Percentiles rank a stretch among this genome's conserved stretches.
Evolutionary conservation across 2,888 invertebrate species (phyloP).

Genomic region (Drosophila fungiperda): DNA sequence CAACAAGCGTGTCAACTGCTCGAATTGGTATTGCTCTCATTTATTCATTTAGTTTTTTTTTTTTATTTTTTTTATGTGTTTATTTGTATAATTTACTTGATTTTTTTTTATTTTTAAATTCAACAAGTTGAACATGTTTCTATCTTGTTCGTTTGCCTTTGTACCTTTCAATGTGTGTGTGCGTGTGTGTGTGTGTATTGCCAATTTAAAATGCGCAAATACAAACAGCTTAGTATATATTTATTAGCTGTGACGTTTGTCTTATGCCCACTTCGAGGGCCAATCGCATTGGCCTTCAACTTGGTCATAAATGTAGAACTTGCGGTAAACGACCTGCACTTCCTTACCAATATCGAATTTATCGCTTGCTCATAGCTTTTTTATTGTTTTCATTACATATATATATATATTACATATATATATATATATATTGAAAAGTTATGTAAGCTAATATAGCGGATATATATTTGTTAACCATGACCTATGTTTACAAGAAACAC

Average conservation of each 20-base stretch:
- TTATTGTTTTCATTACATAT: neutral
- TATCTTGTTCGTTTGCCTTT: conserved; percentile 24
- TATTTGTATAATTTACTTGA: conserved; percentile 41
- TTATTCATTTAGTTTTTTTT: conserved; percentile 9
- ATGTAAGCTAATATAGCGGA: neutral
- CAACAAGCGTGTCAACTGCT: conserved; percentile 43
- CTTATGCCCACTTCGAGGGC: neutral
- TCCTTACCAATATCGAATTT: neutral
- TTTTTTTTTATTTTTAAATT: conserved; percentile 36
- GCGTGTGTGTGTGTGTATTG: conserved; percentile 6
- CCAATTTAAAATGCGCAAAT: conserved; percentile 57
- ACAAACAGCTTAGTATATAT: conserved; percentile 7
- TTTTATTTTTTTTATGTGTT: conserved; percentile 6
- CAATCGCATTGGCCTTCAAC: conserved; percentile 35
- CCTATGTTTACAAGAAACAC: conserved; percentile 7
- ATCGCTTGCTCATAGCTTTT: neutral
- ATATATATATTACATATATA: neutral
- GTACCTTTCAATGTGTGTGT: conserved; percentile 6
- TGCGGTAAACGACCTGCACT: neutral
- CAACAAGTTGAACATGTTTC: conserved; percentile 37
- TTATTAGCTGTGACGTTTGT: neutral
- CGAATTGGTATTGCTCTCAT: conserved; percentile 47
- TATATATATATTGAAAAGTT: neutral
- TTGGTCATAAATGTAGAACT: conserved; percentile 9
- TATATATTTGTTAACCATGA: conserved; percentile 5